Evolutionary conservation across 2,888 invertebrate genomes (phyloP).

Genomic region (Cheilosia scutellata): DNA sequence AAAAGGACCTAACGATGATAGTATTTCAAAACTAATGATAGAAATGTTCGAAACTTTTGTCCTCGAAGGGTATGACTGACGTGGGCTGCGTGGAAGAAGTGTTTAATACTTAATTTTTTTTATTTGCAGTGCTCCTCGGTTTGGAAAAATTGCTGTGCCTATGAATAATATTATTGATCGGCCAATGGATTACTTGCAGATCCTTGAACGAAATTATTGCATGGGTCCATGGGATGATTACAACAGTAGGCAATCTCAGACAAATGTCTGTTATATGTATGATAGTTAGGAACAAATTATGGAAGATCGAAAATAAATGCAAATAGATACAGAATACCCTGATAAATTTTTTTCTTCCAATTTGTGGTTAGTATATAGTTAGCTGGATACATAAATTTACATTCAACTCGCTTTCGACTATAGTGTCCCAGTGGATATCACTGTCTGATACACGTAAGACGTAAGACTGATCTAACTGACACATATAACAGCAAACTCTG

Average conservation of each 20-base stretch:
- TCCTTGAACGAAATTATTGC: conserved; percentile 33
- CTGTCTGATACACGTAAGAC: too few species aligned
- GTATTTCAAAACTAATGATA: conserved; percentile 38
- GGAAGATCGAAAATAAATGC: background rate
- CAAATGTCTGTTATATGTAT: conserved; percentile 27
- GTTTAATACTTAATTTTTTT: background rate
- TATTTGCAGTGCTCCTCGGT: conserved; percentile 40
- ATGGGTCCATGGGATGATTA: conserved; percentile 39
- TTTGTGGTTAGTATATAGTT: too few species aligned
- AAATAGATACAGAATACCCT: background rate
- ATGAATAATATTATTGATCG: conserved; percentile 22
- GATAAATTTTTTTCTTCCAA: too few species aligned
- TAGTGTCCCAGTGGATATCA: too few species aligned
- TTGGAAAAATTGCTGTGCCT: conserved; percentile 21
- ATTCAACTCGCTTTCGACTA: too few species aligned
- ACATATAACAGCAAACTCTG: too few species aligned
- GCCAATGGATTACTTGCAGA: conserved; percentile 44
- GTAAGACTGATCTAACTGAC: too few species aligned
- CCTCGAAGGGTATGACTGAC: conserved; percentile 18
- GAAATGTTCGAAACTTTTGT: conserved; percentile 57
- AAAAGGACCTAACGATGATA: conserved; percentile 20
- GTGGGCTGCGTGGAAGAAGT: background rate
- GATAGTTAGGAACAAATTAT: conserved; percentile 7
- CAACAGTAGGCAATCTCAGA: background rate
- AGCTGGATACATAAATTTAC: too few species aligned